phyloP scores from a whole-genome alignment of 2,888 invertebrate genomes.

The Resseliella maxima region DNA sequence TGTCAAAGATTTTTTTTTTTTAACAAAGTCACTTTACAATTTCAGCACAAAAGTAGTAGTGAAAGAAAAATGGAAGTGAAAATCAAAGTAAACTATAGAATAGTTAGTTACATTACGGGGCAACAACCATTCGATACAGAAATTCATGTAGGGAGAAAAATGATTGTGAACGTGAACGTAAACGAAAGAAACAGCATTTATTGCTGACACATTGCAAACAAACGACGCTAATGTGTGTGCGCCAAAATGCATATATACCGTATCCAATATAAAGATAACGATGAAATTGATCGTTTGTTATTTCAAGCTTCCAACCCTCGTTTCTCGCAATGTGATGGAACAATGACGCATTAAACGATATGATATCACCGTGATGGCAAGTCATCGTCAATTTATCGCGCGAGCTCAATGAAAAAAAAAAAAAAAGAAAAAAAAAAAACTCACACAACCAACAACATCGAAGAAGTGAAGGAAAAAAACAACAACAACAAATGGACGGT shows the following conservation, averaged over 20 bases:
- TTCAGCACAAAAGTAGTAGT: background rate
- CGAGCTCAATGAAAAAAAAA: too few relatives aligned
- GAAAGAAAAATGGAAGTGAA: constrained; percentile 6
- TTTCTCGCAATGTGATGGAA: background rate
- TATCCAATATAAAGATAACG: constrained; percentile 3
- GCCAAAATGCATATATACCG: background rate
- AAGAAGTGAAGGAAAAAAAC: too few relatives aligned
- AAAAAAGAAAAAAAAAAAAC: background rate
- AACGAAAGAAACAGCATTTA: background rate
- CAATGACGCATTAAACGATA: constrained; percentile 43
- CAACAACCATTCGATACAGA: too few relatives aligned
- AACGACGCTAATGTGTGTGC: background rate
- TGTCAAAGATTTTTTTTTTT: background rate
- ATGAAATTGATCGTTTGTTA: constrained; percentile 34
- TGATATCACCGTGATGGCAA: constrained; percentile 46
- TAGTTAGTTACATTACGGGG: constrained; percentile 20
- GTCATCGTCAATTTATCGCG: constrained; percentile 47
- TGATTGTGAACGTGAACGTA: background rate
- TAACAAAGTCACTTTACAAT: background rate
- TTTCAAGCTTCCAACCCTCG: background rate
- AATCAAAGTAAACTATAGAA: background rate
- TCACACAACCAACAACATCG: too few relatives aligned
- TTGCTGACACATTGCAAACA: constrained; percentile 46
- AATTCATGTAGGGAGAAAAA: too few relatives aligned
- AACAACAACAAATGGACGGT: background rate